Percentiles rank a stretch among this genome's conserved stretches.
Evolutionary conservation across 2,113 vertebrate genomes (phyloP).

Genomic region (Ovis canadensis): DNA sequence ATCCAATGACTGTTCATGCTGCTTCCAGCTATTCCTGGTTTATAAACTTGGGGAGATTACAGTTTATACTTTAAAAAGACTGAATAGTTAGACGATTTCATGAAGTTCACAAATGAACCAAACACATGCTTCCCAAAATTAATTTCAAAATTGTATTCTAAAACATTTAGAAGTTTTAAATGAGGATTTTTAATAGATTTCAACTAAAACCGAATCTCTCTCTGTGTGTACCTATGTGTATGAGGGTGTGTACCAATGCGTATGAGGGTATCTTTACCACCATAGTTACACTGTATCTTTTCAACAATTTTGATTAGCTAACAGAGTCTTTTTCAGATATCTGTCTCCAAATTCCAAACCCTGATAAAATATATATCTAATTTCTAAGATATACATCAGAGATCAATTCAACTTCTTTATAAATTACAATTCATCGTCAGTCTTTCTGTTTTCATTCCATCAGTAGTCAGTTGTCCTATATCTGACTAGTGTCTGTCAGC

Average conservation of each 20-base stretch:
- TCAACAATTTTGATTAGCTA: slow-evolving; percentile 39
- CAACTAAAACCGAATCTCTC: background rate
- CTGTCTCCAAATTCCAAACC: slow-evolving; percentile 10
- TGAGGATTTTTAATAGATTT: background rate
- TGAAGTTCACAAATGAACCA: background rate
- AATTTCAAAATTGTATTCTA: background rate
- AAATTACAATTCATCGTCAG: background rate
- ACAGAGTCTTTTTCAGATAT: background rate
- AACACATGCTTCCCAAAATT: background rate
- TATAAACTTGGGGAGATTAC: background rate
- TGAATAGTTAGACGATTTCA: background rate
- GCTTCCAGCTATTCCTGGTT: background rate
- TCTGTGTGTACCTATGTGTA: background rate
- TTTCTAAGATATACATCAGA: background rate
- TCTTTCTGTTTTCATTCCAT: slow-evolving; percentile 2
- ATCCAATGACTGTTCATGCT: background rate
- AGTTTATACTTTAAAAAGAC: background rate
- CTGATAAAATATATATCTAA: slow-evolving; percentile 6
- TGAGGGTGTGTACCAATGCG: background rate
- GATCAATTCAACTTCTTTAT: background rate
- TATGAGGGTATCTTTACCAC: background rate
- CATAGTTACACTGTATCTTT: background rate
- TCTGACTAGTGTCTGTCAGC: slow-evolving; percentile 15
- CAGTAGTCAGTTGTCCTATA: background rate
- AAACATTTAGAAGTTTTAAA: background rate